Evolutionary conservation across 2,888 invertebrate genomes (phyloP).

Genomic region (Ormyrus rosae): DNA sequence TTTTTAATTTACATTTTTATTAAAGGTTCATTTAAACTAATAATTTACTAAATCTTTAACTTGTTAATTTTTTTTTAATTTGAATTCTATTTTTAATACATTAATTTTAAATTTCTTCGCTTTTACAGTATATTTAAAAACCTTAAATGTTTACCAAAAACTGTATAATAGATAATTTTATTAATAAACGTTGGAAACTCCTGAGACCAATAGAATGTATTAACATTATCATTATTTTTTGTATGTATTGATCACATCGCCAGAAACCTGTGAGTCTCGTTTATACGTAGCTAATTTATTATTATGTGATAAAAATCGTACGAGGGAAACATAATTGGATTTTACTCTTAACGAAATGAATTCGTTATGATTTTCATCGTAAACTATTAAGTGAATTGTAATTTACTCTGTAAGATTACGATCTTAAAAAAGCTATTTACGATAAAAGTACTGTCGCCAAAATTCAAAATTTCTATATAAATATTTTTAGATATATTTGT

Average conservation of each 20-base stretch:
- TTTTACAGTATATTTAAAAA: constrained; percentile 7
- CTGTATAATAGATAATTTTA: not conserved
- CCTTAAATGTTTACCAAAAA: not conserved
- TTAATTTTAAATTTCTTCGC: too few relatives aligned
- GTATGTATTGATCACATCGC: not conserved
- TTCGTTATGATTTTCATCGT: not conserved
- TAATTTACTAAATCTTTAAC: too few relatives aligned
- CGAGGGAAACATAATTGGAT: not conserved
- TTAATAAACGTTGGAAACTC: too few relatives aligned
- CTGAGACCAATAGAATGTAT: too few relatives aligned
- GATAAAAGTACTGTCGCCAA: constrained; percentile 17
- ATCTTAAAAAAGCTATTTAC: constrained; percentile 24
- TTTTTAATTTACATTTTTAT: too few relatives aligned
- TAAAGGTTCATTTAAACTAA: too few relatives aligned
- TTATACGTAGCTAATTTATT: constrained; percentile 20
- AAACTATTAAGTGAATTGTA: constrained; percentile 2
- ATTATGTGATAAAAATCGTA: constrained; percentile 39
- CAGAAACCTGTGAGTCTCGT: constrained; percentile 8
- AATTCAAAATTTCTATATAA: too few relatives aligned
- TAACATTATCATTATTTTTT: not conserved
- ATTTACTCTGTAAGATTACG: constrained; percentile 5
- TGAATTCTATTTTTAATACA: too few relatives aligned
- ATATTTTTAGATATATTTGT: too few relatives aligned
- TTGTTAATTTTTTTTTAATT: too few relatives aligned
- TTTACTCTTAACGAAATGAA: not conserved